These are phyloP conservation scores for Taeniopygia guttata DNA, from an alignment of 2,797 vertebrate species.

Conservation along the genomic window DNA sequence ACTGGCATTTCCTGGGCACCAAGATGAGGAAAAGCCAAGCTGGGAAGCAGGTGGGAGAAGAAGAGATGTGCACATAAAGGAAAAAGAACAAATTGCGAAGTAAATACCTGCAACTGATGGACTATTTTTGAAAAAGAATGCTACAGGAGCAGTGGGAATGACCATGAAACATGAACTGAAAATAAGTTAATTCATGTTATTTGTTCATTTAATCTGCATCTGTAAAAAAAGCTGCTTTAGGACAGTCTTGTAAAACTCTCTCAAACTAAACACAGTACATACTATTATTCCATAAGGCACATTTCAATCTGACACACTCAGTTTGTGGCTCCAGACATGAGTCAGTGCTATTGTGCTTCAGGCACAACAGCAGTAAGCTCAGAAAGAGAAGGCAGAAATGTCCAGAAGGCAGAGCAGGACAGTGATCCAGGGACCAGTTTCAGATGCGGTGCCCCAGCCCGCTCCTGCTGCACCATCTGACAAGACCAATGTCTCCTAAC, in stretches of 20 bases:
- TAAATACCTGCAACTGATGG: neutral
- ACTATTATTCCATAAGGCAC: neutral
- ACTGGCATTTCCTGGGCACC: slow-evolving; percentile 66
- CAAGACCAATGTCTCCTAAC: neutral
- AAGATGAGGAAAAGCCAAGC: slow-evolving; percentile 51
- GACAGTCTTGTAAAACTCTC: neutral
- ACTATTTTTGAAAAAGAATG: neutral
- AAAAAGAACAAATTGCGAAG: neutral
- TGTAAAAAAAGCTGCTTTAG: neutral
- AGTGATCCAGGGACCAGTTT: neutral
- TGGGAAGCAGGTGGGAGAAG: slow-evolving; percentile 60
- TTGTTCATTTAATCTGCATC: neutral
- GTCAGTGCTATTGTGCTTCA: neutral
- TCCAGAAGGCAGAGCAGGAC: neutral
- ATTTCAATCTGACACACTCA: neutral
- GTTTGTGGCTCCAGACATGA: neutral
- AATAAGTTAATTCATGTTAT: neutral
- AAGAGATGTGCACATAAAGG: neutral
- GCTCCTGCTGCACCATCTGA: neutral
- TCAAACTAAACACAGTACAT: neutral
- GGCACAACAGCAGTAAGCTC: neutral
- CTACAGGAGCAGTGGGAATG: neutral
- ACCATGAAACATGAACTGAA: neutral
- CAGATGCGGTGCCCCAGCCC: neutral
- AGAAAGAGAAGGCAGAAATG: neutral